Evolutionary conservation across 2,888 invertebrate species (phyloP), one percentile per base, ranked within the genome.

Genomic region (Nasonia oneida): DNA sequence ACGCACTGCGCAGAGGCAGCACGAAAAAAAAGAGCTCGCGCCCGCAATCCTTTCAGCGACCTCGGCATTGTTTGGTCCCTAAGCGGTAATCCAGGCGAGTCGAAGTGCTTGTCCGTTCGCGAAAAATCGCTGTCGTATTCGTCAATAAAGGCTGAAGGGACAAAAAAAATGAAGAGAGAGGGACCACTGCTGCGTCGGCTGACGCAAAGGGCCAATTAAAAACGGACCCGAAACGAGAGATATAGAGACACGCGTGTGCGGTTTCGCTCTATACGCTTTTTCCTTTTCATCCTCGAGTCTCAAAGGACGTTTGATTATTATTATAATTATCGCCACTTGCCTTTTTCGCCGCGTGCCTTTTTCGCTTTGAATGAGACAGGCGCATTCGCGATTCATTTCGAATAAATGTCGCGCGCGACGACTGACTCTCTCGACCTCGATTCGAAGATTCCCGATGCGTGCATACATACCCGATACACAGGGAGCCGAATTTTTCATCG

Each of bases 71-170:
- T 81, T 80, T 47, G 57, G 70, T 80, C 78, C 71, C 80, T 81
- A 76, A 84, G 81, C 78, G 78, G 67, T 81, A 81, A 85, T 85
- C 85, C 78, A 67, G n/a, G 47, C 73, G 78, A 73, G 74, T 76
- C 81, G 76, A 85, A 85, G 85, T 85, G 85, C 78, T 85, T 77
- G 81, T 81, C 78, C 81, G 80, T 53, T 73, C 39, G 53, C 18
- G 39, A 85, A 85, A 81, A 81, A 81, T 64, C 78, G 64, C 71
- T 23, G 29, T 70, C 23, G 61, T 61, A 50, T 47, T 83, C 73
- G 67, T 79, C 73, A 84, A 82, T 82, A 53, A 50, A 79, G 18
- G 8, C 57, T 23, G 71, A 29, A 50, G 23, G 42, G 39, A 15
- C 5, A 39, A 1, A 71, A 57, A 57, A 33, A 37, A 37, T 3